phyloP scores from a whole-genome alignment of 1,140 invertebrate species.

The Lucilia cuprina region DNA sequence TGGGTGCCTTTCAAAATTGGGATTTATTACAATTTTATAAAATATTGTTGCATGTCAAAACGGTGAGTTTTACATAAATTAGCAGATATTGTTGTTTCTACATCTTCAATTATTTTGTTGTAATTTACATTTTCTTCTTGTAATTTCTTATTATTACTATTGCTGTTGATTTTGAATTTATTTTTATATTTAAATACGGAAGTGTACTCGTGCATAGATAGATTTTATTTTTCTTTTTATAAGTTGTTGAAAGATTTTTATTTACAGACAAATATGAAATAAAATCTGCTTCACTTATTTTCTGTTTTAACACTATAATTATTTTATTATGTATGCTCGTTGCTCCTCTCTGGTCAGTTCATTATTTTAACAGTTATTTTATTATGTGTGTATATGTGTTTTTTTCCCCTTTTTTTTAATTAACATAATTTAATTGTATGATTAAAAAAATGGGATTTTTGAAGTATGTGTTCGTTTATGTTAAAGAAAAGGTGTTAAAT shows the following conservation, averaged over 20 bases:
- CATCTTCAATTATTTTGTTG: not conserved
- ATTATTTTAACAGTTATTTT: not conserved
- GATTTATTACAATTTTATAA: conserved; percentile 21
- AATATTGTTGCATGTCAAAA: conserved; percentile 20
- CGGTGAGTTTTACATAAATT: conserved; percentile 13
- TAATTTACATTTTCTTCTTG: conserved; percentile 22
- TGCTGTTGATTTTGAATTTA: not conserved
- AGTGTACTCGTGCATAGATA: conserved; percentile 7
- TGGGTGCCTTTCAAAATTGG: conserved; percentile 12
- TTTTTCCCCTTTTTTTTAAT: not conserved
- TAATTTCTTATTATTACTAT: not conserved
- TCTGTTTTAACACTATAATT: not conserved
- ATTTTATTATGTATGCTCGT: not conserved
- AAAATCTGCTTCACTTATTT: conserved; percentile 6
- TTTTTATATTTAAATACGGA: not conserved
- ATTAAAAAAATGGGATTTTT: not conserved
- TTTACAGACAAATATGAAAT: not conserved
- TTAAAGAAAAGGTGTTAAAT: too few species aligned
- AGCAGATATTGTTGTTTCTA: not conserved
- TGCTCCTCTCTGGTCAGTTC: not conserved
- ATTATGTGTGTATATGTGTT: not conserved
- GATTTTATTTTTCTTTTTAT: not conserved
- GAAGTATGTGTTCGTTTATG: too few species aligned
- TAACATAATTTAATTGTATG: not conserved
- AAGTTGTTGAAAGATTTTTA: not conserved